Evolutionary conservation across 2,113 vertebrate genomes (phyloP), one percentile per base, ranked within the genome.

Genomic region (Neotoma lepida): DNA sequence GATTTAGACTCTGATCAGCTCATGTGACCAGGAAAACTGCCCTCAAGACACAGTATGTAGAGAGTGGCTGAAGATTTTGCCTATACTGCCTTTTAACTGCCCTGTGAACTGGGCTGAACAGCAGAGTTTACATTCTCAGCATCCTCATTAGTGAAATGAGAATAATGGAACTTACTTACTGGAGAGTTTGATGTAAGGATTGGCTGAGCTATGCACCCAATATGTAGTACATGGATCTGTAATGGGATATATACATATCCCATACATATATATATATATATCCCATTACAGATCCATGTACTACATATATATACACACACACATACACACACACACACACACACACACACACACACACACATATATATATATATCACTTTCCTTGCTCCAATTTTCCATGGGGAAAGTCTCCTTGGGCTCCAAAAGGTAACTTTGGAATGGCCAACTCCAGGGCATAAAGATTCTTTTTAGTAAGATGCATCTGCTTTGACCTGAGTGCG

Each of bases 401-500:
- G 82, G 41, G 22, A 64, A 56, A 46, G 61, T 91, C 51, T 87
- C 64, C 84, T 92, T 86, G 86, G 49, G 41, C 93, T 91, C 85
- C 22, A 78, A 66, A 61, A 92, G 63, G 84, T 77, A 91, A 91
- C 84, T 68, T 88, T 81, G 74, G 82, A 93, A 93, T 0, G 1
- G 54, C 63, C 77, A 90, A 88, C 24, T 88, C 58, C 46, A 13
- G 92, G 44, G 54, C 54, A 58, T 90, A 44, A 90, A 84, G 9
- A 95, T 95, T 88, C 56, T 64, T 94, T 95, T 95, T 74, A 92
- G 88, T 94, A 96, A 93, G 81, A 61, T n/a, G 61, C 61, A 91
- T 94, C 91, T 86, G 54, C 91, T 95, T 90, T 97, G 85, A 89
- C 35, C 88, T 4, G 2, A 70, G 44, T 70, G 49, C 82, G 73